Evolutionary conservation across 2,113 vertebrate species (phyloP).

Genomic region (Lagopus muta): DNA sequence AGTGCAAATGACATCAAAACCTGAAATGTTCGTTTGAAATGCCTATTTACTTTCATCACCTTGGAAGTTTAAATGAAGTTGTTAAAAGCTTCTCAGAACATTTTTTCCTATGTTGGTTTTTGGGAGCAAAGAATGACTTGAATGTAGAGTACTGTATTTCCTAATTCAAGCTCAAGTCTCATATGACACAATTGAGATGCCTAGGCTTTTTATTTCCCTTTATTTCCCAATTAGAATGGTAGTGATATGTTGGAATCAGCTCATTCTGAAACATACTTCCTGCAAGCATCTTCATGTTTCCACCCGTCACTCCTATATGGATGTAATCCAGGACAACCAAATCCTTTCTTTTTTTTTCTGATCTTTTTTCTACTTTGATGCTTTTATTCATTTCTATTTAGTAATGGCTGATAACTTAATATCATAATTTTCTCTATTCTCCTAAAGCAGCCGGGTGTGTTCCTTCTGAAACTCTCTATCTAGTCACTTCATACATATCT

Average conservation of each 20-base stretch:
- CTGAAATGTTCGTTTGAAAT: neutral
- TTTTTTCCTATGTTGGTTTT: neutral
- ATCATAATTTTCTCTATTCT: neutral
- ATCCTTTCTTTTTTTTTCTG: neutral
- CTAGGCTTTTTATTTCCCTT: neutral
- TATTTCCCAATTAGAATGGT: neutral
- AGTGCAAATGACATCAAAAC: neutral
- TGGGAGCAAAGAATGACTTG: neutral
- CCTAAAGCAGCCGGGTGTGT: neutral
- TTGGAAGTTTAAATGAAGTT: neutral
- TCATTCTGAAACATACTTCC: neutral
- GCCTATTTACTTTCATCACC: neutral
- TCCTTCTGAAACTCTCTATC: neutral
- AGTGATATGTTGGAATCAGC: neutral
- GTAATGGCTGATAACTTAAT: neutral
- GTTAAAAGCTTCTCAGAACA: neutral
- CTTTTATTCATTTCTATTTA: neutral
- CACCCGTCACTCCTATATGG: neutral
- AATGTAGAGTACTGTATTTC: neutral
- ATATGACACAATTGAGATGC: neutral
- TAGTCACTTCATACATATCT: neutral
- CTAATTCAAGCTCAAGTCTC: neutral
- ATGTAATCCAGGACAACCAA: neutral
- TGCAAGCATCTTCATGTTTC: neutral
- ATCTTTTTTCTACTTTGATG: neutral